Percentiles rank a stretch among this genome's conserved stretches.
These are phyloP conservation scores for Denticeps clupeoides DNA, from an alignment of 2,797 vertebrate genomes.

Conservation along the genomic window DNA sequence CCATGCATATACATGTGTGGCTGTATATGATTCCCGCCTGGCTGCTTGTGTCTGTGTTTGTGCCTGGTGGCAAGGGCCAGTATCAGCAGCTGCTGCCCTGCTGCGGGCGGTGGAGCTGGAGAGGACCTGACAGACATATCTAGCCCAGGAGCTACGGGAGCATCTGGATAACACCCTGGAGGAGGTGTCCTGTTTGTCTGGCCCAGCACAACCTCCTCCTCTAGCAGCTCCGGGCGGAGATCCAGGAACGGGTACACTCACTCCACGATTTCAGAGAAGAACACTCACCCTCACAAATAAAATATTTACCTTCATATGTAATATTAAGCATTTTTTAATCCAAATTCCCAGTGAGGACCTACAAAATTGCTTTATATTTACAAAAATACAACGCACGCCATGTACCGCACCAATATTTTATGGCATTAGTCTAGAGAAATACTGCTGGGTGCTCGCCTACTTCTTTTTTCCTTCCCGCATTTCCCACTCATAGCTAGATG, in stretches of 20 bases:
- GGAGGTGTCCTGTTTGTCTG: conserved; percentile 62
- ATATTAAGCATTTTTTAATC: background rate
- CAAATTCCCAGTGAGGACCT: no score
- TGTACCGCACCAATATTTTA: background rate
- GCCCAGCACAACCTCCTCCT: conserved; percentile 64
- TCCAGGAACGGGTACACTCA: conserved; percentile 56
- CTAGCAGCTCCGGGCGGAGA: conserved; percentile 65
- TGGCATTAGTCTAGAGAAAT: no score
- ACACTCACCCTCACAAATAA: conserved; percentile 50
- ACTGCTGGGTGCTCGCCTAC: no score
- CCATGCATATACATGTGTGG: background rate
- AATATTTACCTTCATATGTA: conserved; percentile 11
- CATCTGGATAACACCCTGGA: conserved; percentile 54
- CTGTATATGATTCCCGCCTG: background rate
- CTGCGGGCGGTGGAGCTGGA: conserved; percentile 59
- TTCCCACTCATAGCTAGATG: no score
- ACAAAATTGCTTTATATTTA: no score
- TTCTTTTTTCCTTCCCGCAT: no score
- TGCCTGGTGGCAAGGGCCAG: conserved; percentile 30
- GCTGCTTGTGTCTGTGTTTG: background rate
- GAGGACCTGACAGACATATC: conserved; percentile 46
- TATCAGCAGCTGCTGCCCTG: conserved; percentile 46
- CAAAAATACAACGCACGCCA: no score
- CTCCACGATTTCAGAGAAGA: no score
- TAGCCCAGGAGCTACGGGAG: conserved; percentile 48